These are phyloP conservation scores for Pedetes capensis DNA, from an alignment of 2,113 vertebrate species.

Conservation along the genomic window DNA sequence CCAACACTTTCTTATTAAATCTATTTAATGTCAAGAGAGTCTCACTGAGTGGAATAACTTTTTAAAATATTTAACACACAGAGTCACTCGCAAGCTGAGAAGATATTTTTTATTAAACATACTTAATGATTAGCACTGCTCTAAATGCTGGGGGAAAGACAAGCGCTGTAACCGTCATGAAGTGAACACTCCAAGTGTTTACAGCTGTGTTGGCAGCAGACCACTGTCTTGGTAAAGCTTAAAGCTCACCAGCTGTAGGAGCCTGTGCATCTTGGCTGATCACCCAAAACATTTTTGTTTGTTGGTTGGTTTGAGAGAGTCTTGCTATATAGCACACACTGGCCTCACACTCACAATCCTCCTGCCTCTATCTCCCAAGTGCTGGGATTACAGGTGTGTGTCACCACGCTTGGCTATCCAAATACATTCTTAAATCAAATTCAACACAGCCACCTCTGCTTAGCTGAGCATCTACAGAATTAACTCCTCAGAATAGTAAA, in stretches of 20 bases:
- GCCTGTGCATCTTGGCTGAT: constrained; percentile 39
- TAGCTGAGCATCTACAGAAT: constrained; percentile 71
- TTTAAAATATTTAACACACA: constrained; percentile 80
- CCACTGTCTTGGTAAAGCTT: constrained; percentile 44
- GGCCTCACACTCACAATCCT: not conserved
- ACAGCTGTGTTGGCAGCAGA: constrained; percentile 66
- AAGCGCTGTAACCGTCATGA: constrained; percentile 15
- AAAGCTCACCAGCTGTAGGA: constrained; percentile 52
- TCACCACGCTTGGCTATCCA: too few species aligned
- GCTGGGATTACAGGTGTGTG: not conserved
- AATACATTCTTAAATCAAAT: not conserved
- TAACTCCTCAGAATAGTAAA: constrained; percentile 48
- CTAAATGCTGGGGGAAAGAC: constrained; percentile 45
- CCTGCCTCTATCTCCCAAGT: not conserved
- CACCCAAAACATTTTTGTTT: constrained; percentile 31
- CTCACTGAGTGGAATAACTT: constrained; percentile 77
- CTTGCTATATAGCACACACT: not conserved
- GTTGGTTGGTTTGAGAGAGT: too few species aligned
- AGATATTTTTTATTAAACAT: constrained; percentile 81
- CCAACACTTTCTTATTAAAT: constrained; percentile 80
- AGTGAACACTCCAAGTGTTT: constrained; percentile 71
- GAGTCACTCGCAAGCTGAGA: constrained; percentile 67
- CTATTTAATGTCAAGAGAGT: constrained; percentile 79
- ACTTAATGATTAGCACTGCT: constrained; percentile 77
- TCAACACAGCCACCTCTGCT: constrained; percentile 68